Conservation (phyloP, 35 echinoderm and acorn worm species). For the Antedon bifida region DNA sequence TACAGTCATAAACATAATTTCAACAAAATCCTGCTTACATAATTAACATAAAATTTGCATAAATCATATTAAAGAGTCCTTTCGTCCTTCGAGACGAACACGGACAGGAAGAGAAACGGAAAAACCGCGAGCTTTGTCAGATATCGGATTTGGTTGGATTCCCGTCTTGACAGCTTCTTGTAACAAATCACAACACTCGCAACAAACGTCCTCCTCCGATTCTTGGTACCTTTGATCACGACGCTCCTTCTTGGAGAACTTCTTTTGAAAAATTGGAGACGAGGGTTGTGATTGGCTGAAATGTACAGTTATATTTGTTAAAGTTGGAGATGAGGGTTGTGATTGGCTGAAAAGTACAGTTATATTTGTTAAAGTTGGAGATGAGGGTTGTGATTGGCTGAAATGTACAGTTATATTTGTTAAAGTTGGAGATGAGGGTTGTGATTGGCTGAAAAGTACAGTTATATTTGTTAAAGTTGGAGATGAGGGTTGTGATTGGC, state of each 20-base stretch:
- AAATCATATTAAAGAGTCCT: neutral
- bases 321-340: neutral
- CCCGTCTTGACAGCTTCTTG: constrained; percentile 7
- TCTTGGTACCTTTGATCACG: neutral
- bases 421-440: constrained; percentile 18
- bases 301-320: neutral
- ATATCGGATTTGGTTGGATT: neutral
- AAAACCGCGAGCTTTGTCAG: neutral
- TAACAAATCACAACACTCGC: constrained; percentile 19
- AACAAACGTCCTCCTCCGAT: constrained; percentile 9
- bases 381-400: constrained; percentile 23
- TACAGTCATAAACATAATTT: neutral
- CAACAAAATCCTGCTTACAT: neutral
- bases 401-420: neutral
- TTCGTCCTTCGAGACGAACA: neutral
- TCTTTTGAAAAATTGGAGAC: neutral
- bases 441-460: constrained; percentile 12
- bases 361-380: constrained; percentile 21
- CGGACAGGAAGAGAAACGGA: neutral
- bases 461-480: neutral
- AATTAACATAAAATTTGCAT: neutral
- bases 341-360: too few relatives aligned
- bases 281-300: constrained; percentile 23
- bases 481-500: constrained; percentile 21
- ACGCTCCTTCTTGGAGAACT: neutral